Evolutionary conservation across 2,797 vertebrate genomes (phyloP).

Genomic region (Alauda arvensis): DNA sequence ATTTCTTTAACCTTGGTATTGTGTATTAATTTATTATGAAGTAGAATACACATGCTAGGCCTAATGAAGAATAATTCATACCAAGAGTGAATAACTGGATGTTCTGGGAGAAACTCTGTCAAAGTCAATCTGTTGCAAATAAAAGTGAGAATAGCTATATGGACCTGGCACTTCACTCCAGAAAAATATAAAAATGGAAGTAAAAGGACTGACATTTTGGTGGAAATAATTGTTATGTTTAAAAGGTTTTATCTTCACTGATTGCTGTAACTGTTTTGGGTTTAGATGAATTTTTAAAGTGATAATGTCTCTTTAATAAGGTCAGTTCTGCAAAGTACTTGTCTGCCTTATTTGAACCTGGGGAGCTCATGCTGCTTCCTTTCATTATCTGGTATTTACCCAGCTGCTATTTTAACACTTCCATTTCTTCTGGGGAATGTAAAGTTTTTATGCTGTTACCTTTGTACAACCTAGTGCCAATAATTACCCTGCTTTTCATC

Average conservation of each 20-base stretch:
- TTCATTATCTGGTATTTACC: constrained; percentile 23
- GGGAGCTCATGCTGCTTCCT: neutral
- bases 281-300: neutral
- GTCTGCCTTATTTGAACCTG: neutral
- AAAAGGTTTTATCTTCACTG: neutral
- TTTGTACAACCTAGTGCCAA: neutral
- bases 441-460: constrained; percentile 25
- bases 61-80: neutral
- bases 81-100: neutral
- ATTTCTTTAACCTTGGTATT: neutral
- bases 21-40: neutral
- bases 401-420: constrained; percentile 33
- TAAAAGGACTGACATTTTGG: neutral
- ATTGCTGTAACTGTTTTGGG: neutral
- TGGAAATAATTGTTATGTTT: neutral
- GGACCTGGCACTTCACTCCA: neutral
- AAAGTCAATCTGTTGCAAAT: neutral
- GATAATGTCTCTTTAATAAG: neutral
- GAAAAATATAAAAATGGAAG: neutral
- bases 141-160: neutral
- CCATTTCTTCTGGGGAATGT: constrained; percentile 32
- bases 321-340: neutral
- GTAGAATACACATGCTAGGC: neutral
- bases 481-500: neutral
- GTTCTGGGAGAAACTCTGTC: neutral